Base-by-base conservation (phyloP, 1,140 invertebrate species). In the Mizuhopecten yessoensis region DNA sequence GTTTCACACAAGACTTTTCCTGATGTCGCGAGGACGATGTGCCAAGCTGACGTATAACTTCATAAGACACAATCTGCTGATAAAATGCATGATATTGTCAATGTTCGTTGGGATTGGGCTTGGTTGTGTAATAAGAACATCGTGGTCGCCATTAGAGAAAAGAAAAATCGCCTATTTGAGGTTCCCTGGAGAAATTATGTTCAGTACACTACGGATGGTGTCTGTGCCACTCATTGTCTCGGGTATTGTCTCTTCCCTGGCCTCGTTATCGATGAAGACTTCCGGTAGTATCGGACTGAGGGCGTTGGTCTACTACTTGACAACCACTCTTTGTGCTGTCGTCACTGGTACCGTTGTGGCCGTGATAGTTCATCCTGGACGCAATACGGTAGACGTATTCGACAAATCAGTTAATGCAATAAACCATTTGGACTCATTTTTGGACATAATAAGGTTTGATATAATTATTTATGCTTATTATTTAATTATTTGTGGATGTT, bases 231-330 rank as follows among this genome's bases (percentile, higher is more conserved):
- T 75, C 11, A n/a, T 75, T n/a, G 23, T 75, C 9, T 87, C 87
- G 11, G 36, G 87, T 34, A 34, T 87, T 10, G 29, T 87, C 20
- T 34, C 87, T 0, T 36, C 34, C 1, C 87, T 87, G 15, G 87
- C 87, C 36, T 23, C 87, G 7, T 15, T 87, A 2, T 34, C 34
- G 23, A 87, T 36, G 33, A 34, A 15, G 34, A 87, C 34, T 34
- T 87, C 87, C 33, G 34, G 87, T 23, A 87, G 34, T 34, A 36
- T 87, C 34, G 87, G 87, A 36, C 34, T 87, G 36, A 34, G 87
- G 34, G 87, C 87, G 23, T 23, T 39, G 9, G 0, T 33, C 0
- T 87, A 87, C 29, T 87, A 87, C 15, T 1, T 87, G 15, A 3
- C 34, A 3, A 87, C 87, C 7, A 87, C 87, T 34, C 5, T 87